Conservation (phyloP, 2,888 invertebrate species). For the Portevinia maculata region DNA sequence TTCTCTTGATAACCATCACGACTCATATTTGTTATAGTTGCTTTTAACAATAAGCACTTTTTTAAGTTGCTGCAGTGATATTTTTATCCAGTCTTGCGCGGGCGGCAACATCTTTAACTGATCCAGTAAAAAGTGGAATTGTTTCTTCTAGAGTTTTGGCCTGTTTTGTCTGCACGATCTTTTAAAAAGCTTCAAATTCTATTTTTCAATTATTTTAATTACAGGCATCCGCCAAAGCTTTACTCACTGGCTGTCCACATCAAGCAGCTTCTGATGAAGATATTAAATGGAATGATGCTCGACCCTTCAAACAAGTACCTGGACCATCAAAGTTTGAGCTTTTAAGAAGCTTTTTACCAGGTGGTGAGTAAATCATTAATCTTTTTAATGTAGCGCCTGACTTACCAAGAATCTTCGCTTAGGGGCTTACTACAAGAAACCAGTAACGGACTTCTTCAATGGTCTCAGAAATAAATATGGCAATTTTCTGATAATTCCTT, state of each 20-base stretch:
- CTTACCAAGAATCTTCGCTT: background rate
- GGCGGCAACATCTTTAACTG: too few relatives aligned
- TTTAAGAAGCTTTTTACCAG: conserved; percentile 74
- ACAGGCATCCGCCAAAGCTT: background rate
- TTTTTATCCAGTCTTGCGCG: too few relatives aligned
- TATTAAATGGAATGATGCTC: conserved; percentile 77
- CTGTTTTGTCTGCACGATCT: too few relatives aligned
- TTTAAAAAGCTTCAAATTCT: too few relatives aligned
- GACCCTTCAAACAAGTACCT: conserved; percentile 77
- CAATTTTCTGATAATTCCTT: conserved; percentile 80
- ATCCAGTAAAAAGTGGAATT: too few relatives aligned
- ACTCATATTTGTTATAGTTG: too few relatives aligned
- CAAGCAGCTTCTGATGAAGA: conserved; percentile 12
- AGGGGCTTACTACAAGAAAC: conserved; percentile 61
- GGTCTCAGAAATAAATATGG: conserved; percentile 78
- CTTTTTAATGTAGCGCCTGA: background rate
- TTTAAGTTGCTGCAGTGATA: too few relatives aligned
- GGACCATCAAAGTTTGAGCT: conserved; percentile 63
- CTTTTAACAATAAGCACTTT: too few relatives aligned
- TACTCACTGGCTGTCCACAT: conserved; percentile 29
- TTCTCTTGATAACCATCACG: too few relatives aligned
- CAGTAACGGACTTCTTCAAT: conserved; percentile 23
- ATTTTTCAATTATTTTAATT: too few relatives aligned
- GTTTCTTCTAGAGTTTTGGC: too few relatives aligned
- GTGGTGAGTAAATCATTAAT: conserved; percentile 64